Base-by-base conservation (phyloP, 2,797 vertebrate genomes). In the Pseudotriccus pelzelni region DNA sequence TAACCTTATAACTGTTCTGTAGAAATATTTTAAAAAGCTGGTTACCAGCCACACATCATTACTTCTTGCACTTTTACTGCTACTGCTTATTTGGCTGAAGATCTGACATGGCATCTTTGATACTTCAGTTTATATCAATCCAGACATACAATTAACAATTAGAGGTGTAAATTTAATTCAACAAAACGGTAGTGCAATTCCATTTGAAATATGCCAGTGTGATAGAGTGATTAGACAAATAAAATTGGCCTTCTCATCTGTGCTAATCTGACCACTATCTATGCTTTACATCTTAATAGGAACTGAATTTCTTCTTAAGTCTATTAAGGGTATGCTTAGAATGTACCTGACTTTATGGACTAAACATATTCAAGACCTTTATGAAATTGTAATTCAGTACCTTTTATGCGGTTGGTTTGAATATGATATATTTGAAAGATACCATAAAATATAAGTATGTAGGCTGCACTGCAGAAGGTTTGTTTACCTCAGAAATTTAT, bases 401-500 rank as follows among this genome's bases (percentile, higher is more conserved):
- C 27, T 63, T 87, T 50, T 75, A 62, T 53, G 49, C 70, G n/a
- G 12, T 17, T 59, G 43, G 53, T 72, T 92, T 64, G 5, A 62
- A 41, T 77, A 22, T 47, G 22, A 15, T 66, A 41, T 87, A 69
- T 95, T 96, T 94, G 39, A 91, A 72, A 88, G 27, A 28, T 36
- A 39, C 9, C 22, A n/a, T 69, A 68, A 87, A 82, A 76, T 58
- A 56, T 18, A 70, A 92, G 39, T 4, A 1, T 20, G 21, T 67
- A 68, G 68, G 36, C 64, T 93, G 46, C 30, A 84, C 27, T 50
- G 12, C 43, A 78, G n/a, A 87, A 82, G 37, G 32, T 77, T 83
- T 90, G 67, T 93, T 92, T 80, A 85, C 49, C 72, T 83, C 66
- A 83, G 68, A 85, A 87, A 89, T 74, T 44, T 55, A 68, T 81